These are phyloP conservation scores for Philotrypesis tridentata DNA, from an alignment of 1,140 invertebrate species.

Conservation along the genomic window DNA sequence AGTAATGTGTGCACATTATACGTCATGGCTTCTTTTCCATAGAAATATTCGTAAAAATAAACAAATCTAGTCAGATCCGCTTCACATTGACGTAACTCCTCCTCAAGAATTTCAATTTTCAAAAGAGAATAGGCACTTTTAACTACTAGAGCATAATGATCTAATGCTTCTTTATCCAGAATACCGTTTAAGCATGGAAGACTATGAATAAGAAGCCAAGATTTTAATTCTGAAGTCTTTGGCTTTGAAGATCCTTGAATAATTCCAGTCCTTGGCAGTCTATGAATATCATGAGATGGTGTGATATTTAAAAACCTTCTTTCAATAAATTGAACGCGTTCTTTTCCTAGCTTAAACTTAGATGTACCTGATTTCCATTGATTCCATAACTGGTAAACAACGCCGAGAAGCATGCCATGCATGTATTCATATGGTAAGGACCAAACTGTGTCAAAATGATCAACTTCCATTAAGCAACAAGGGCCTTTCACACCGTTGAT, in stretches of 20 bases:
- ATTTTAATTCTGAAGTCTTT: slow-evolving; percentile 23
- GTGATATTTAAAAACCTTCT: neutral
- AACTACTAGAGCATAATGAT: slow-evolving; percentile 24
- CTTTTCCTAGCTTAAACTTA: neutral
- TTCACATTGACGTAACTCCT: slow-evolving; percentile 36
- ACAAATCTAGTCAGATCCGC: slow-evolving; percentile 38
- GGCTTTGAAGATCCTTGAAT: neutral
- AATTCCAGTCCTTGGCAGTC: neutral
- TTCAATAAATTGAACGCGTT: neutral
- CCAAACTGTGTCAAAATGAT: slow-evolving; percentile 52
- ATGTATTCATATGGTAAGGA: slow-evolving; percentile 50
- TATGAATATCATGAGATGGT: slow-evolving; percentile 13
- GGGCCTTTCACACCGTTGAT: slow-evolving; percentile 46
- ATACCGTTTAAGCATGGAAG: slow-evolving; percentile 7
- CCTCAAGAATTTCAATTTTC: slow-evolving; percentile 16
- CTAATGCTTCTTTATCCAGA: slow-evolving; percentile 20
- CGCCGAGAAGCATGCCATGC: slow-evolving; percentile 48
- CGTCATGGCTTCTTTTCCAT: slow-evolving; percentile 28
- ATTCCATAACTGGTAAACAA: slow-evolving; percentile 31
- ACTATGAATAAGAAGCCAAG: neutral
- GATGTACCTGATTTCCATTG: slow-evolving; percentile 24
- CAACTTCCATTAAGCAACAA: neutral
- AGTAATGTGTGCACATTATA: slow-evolving; percentile 41
- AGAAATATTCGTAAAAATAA: slow-evolving; percentile 22
- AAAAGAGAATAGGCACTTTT: slow-evolving; percentile 29